Percentiles rank a stretch among this genome's conserved stretches.
Evolutionary conservation across 2,113 vertebrate genomes (phyloP).

Genomic region (Istiophorus platypterus): DNA sequence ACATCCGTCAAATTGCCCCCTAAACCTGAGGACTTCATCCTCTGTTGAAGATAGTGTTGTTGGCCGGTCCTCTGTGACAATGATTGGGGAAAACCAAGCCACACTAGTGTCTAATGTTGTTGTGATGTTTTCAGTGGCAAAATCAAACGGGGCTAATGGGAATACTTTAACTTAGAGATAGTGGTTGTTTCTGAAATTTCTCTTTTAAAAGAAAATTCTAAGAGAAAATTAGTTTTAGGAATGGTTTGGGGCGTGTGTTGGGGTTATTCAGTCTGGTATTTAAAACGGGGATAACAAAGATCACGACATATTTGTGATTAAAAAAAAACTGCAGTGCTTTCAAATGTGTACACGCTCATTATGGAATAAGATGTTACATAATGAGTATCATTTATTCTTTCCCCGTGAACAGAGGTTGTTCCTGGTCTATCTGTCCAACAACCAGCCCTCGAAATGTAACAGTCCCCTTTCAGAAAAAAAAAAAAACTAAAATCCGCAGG

Average conservation of each 20-base stretch:
- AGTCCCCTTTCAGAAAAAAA: constrained; percentile 66
- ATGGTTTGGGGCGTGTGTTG: background rate
- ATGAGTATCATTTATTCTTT: constrained; percentile 24
- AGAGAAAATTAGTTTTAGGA: constrained; percentile 13
- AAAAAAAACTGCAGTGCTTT: constrained; percentile 2
- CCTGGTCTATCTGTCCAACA: constrained; percentile 28
- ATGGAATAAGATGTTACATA: background rate
- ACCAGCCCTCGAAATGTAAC: constrained; percentile 26
- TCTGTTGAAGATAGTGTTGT: constrained; percentile 25
- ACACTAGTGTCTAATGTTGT: constrained; percentile 29
- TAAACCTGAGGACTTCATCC: constrained; percentile 24
- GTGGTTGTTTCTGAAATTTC: constrained; percentile 32
- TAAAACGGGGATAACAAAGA: background rate
- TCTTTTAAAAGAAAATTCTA: background rate
- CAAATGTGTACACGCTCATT: background rate
- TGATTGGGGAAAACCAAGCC: constrained; percentile 32
- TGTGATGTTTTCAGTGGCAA: constrained; percentile 44
- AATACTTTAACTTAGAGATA: constrained; percentile 15
- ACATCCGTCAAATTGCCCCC: constrained; percentile 3
- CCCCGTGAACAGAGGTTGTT: constrained; percentile 27
- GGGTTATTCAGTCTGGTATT: constrained; percentile 8
- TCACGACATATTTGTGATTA: background rate
- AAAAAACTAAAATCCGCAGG: constrained; percentile 79
- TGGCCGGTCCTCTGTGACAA: constrained; percentile 26
- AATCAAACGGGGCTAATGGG: constrained; percentile 18